Conservation (phyloP, 2,888 invertebrate genomes). For the Sceliomorpha sp. region DNA sequence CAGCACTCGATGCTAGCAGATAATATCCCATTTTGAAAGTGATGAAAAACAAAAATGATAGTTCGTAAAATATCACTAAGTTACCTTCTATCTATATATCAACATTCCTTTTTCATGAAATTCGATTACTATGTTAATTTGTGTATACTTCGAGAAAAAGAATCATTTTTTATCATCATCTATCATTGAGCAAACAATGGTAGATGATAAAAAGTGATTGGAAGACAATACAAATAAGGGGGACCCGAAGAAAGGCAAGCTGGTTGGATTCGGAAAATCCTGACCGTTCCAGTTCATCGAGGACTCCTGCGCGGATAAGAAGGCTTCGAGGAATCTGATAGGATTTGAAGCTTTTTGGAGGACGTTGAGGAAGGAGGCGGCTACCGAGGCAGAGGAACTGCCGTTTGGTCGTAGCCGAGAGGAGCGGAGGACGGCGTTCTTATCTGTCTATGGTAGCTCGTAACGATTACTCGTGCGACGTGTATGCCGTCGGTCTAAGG, state of each 20-base stretch:
- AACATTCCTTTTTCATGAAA: too few species aligned
- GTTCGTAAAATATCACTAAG: too few species aligned
- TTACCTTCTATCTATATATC: too few species aligned
- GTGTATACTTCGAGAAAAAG: too few species aligned
- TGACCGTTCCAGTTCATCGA: slow-evolving; percentile 69
- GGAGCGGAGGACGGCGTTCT: slow-evolving; percentile 60
- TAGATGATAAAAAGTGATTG: slow-evolving; percentile 38
- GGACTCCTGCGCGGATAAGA: slow-evolving; percentile 67
- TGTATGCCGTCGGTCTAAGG: slow-evolving; percentile 60
- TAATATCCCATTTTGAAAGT: too few species aligned
- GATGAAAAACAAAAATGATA: too few species aligned
- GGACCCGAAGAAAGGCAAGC: slow-evolving; percentile 25
- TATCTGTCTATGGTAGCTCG: slow-evolving; percentile 70
- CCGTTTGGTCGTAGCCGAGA: slow-evolving; percentile 50
- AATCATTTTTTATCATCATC: too few species aligned
- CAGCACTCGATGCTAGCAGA: too few species aligned
- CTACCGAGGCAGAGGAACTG: slow-evolving; percentile 44
- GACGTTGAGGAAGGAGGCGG: slow-evolving; percentile 41
- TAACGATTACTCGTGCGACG: slow-evolving; percentile 71
- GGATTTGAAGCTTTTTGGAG: slow-evolving; percentile 63
- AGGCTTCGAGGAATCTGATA: slow-evolving; percentile 65
- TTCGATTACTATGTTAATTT: too few species aligned
- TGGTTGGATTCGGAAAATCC: slow-evolving; percentile 45
- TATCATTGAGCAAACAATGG: too few species aligned
- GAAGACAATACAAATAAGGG: slow-evolving; percentile 28